Percentiles rank a stretch among this genome's conserved stretches.
phyloP scores from a whole-genome alignment of 2,113 vertebrate species.

The Phalacrocorax pelagicus region DNA sequence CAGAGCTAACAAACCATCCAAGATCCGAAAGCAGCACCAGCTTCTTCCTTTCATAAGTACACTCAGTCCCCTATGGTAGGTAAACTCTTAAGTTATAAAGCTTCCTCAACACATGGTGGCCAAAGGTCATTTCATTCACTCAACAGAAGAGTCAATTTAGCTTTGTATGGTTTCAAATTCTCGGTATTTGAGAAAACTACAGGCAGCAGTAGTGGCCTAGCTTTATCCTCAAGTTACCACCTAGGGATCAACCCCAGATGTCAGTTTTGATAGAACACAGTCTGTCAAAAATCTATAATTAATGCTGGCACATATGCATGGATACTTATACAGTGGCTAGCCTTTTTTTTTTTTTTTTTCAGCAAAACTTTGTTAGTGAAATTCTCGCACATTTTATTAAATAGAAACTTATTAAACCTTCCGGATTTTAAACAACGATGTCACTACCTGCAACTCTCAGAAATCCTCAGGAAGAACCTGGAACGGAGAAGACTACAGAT shows the following conservation, averaged over 20 bases:
- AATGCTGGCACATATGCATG: neutral
- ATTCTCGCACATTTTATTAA: neutral
- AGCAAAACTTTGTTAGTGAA: neutral
- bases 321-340: neutral
- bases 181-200: neutral
- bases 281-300: constrained; percentile 39
- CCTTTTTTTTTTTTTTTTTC: neutral
- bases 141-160: neutral
- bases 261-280: neutral
- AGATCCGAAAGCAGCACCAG: neutral
- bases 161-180: constrained; percentile 7
- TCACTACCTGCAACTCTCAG: neutral
- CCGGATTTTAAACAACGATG: neutral
- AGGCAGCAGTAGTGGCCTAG: neutral
- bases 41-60: fast-evolving
- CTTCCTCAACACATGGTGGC: neutral
- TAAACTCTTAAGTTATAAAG: neutral
- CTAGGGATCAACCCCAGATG: constrained; percentile 10
- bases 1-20: neutral
- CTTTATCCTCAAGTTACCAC: constrained; percentile 31
- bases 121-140: neutral
- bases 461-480: neutral
- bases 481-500: neutral
- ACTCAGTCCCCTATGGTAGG: neutral
- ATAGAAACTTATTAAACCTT: neutral